Evolutionary conservation across 1,140 invertebrate genomes (phyloP), one percentile per base, ranked within the genome.

Genomic region (Bombus confusus): DNA sequence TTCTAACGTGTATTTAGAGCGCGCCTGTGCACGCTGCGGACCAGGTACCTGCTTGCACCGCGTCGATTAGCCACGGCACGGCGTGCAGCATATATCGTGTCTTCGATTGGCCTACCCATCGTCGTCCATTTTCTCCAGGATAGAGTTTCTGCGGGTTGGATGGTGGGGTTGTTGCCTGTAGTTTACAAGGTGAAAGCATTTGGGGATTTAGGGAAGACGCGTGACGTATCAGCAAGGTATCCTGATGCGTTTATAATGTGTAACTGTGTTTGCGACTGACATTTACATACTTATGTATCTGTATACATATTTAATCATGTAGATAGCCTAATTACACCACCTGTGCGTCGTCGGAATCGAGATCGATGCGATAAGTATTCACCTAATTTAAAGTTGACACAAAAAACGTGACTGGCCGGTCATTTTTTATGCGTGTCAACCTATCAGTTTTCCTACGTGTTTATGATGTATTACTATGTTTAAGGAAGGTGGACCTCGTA

Each of bases 1-100:
- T 80, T 87, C 86, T 88, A 91, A 89, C 89, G 83, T 92, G 87
- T 91, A 88, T 91, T 91, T 91, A 90, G 88, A 87, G 73, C 77
- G 39, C 64, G 68, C 87, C 64, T 62, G 37, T 72, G 79, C 82
- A 47, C 66, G 78, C 68, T 13, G 68, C 18, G 64, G 66, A n/a
- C 25, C 73, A 68, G 66, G 84, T 90, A 88, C 88, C 89, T 90
- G 89, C 52, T 78, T 78, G 89, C 88, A 89, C 86, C 88, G 90
- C 59, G 81, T 31, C 84, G 88, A 91, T 91, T 90, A 91, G 88
- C 69, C 72, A 74, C 73, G 28, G 34, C 34, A n/a, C 28, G 59
- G 28, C 28, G 13, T 62, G 37, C 72, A 39, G 25, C 39, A 86
- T 85, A 87, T 85, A 87, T 88, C 86, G 87, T 76, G 39, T 83